phyloP scores from a whole-genome alignment of 1,140 invertebrate species.

The Drosophila asahinai region DNA sequence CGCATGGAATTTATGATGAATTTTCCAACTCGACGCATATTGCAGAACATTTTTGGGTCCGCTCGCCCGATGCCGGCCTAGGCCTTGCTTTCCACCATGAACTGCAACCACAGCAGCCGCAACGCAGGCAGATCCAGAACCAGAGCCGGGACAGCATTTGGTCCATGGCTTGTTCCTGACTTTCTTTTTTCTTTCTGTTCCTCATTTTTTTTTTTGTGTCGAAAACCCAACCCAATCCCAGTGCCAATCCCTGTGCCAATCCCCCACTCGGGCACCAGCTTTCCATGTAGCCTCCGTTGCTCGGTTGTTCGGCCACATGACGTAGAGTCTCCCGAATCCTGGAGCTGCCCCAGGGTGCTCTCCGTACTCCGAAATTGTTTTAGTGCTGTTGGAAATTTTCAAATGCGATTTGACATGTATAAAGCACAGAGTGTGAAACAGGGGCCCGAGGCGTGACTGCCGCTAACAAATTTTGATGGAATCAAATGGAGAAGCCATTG shows the following conservation, averaged over 20 bases:
- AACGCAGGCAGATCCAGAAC: conserved; percentile 46
- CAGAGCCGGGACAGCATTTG: conserved; percentile 59
- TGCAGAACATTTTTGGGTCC: conserved; percentile 80
- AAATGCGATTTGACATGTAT: conserved; percentile 55
- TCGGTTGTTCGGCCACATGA: conserved; percentile 78
- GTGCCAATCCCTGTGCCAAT: not conserved
- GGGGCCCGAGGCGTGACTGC: conserved; percentile 28
- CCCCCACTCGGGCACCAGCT: conserved; percentile 49
- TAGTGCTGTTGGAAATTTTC: conserved; percentile 50
- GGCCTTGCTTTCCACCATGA: conserved; percentile 49
- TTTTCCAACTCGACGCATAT: conserved; percentile 79
- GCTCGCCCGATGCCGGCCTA: conserved; percentile 46
- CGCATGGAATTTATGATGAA: conserved; percentile 83
- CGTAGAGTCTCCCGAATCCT: conserved; percentile 40
- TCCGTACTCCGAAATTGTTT: conserved; percentile 56
- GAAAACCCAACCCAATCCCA: conserved; percentile 13
- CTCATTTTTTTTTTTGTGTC: conserved; percentile 44
- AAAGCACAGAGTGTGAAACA: conserved; percentile 25
- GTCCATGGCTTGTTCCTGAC: conserved; percentile 52
- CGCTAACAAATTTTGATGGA: conserved; percentile 38
- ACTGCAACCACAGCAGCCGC: conserved; percentile 75
- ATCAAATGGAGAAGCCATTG: conserved; percentile 10
- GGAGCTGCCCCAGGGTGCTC: conserved; percentile 30
- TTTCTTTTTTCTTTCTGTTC: conserved; percentile 27
- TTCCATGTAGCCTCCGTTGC: conserved; percentile 40